A percentile compares a stretch with the other conserved stretches of the same genome.
Conservation (phyloP, 30 jellyfish, hydroid and myxozoan genomes). For the Clytia hemisphaerica region DNA sequence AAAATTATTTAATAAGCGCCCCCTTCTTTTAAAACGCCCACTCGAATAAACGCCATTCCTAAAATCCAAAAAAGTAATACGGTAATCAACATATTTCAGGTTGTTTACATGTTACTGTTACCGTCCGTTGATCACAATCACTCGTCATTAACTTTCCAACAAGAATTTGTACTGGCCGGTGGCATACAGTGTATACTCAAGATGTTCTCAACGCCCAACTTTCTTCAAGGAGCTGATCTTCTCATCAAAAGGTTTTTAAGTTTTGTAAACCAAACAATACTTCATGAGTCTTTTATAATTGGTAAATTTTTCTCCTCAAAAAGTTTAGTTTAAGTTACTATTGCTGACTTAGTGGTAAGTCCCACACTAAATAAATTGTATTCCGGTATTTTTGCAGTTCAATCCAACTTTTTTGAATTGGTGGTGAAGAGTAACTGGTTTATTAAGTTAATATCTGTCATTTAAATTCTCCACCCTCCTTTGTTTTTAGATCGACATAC, state of each 20-base stretch:
- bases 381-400: background rate
- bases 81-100: conserved; percentile 46
- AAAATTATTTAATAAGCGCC: too few species aligned
- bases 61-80: too few species aligned
- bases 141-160: conserved; percentile 67
- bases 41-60: too few species aligned
- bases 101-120: conserved; percentile 67
- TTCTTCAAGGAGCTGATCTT: conserved; percentile 55
- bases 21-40: too few species aligned
- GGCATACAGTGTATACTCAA: conserved; percentile 73
- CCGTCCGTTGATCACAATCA: conserved; percentile 81
- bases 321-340: too few species aligned
- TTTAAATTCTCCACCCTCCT: background rate
- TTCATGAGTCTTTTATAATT: background rate
- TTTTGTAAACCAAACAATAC: background rate
- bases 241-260: conserved; percentile 59
- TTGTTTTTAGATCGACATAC: conserved; percentile 64
- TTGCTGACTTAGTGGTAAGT: too few species aligned
- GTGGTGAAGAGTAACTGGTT: background rate
- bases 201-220: conserved; percentile 58
- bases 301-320: background rate
- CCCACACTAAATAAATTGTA: background rate
- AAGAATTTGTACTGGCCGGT: conserved; percentile 84
- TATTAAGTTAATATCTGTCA: too few species aligned
- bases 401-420: background rate